Percentiles rank a stretch among this genome's conserved stretches.
Conservation (phyloP, 2,113 vertebrate species). For the Peromyscus maniculatus region DNA sequence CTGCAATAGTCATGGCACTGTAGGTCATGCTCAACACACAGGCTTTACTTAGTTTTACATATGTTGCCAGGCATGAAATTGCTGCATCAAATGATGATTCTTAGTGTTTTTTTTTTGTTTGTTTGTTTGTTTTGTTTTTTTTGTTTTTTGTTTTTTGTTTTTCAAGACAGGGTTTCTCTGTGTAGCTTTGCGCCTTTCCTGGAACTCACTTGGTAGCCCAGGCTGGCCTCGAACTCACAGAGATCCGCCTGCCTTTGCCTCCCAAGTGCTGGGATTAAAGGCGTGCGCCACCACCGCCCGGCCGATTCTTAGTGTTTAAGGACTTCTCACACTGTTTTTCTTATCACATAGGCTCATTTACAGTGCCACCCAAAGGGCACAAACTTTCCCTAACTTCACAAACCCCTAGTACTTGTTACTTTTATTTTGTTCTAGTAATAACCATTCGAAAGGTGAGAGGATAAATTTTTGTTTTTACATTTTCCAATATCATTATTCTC, state of each 20-base stretch:
- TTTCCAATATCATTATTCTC: not conserved
- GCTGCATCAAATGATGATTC: not conserved
- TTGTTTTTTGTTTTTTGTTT: too few relatives aligned
- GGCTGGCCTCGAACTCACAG: too few relatives aligned
- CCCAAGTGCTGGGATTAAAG: too few relatives aligned
- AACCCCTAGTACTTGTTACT: not conserved
- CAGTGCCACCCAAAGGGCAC: not conserved
- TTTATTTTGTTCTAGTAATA: not conserved
- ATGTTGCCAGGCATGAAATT: not conserved
- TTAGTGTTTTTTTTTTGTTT: too few relatives aligned
- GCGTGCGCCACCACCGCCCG: too few relatives aligned
- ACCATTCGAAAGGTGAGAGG: not conserved
- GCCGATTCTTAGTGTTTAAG: not conserved
- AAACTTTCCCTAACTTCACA: not conserved
- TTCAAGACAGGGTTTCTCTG: too few relatives aligned
- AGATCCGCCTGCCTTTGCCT: too few relatives aligned
- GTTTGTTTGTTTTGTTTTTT: too few relatives aligned
- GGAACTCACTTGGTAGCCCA: too few relatives aligned
- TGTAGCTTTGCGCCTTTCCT: too few relatives aligned
- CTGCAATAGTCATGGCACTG: not conserved
- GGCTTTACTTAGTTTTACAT: not conserved
- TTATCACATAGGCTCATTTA: not conserved
- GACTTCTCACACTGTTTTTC: not conserved
- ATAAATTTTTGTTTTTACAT: not conserved
- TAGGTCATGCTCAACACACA: not conserved